Evolutionary conservation across 2,888 invertebrate genomes (phyloP), one percentile per base, ranked within the genome.

Genomic region (Odontocolon sp.): DNA sequence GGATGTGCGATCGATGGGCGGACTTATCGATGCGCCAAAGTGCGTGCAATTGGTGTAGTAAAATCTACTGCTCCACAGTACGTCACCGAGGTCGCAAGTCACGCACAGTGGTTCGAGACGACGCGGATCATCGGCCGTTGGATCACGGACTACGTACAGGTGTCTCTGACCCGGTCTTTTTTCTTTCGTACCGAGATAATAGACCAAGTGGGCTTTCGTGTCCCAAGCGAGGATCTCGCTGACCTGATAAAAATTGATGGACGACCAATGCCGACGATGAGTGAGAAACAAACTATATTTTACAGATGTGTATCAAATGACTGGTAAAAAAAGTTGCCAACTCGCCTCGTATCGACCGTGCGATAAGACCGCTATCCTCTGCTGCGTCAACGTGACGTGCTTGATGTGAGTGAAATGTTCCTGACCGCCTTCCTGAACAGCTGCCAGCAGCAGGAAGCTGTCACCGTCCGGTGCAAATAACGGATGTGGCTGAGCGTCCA

Each of bases 321-420:
- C 2, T 38, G 2, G 11, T 38, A 11, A 38, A 38, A 38, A 38
- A 23, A 56, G n/a, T n/a, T n/a, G n/a, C n/a, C n/a, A n/a, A 59
- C 84, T 92, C 83, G 96, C 97, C 92, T 97, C 96, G 89, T 96
- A 96, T 85, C 94, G 94, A 31, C 97, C 97, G 87, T 97, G 96
- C 61, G 96, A 96, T 80, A 97, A 92, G 54, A 96, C 96, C 5
- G 96, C 95, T 87, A 96, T 95, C 84, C 96, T 93, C 89, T 96
- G 95, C 84, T 96, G 94, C 71, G 95, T 93, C 79, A 96, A 94
- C 77, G 96, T 96, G 80, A 96, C 94, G 89, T 96, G 96, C 87
- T 96, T 96, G 90, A 97, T 96, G 92, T 97, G 97, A 42, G 96
- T 96, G 91, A 94, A 97, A 88, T 95, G 94, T 88, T 96, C 96